Conservation (phyloP, 2,797 vertebrate genomes). For the Onychomys torridus region DNA sequence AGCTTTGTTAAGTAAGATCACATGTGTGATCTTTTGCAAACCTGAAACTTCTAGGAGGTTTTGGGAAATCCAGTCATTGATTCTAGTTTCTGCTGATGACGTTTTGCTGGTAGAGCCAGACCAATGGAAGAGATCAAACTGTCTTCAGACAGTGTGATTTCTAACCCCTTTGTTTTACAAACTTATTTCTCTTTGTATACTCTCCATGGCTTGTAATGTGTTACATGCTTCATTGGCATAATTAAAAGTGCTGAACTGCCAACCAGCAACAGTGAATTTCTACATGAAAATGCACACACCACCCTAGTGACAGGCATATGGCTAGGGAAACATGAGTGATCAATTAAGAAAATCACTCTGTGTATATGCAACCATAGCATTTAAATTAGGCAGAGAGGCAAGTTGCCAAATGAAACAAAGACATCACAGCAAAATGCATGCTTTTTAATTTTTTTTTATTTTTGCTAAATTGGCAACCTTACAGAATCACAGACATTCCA, state of each 20-base stretch:
- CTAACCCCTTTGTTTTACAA: not conserved
- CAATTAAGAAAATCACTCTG: constrained; percentile 39
- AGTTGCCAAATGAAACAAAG: constrained; percentile 2
- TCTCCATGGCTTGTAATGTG: not conserved
- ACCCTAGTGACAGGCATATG: constrained; percentile 44
- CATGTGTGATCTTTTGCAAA: not conserved
- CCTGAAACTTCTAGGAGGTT: not conserved
- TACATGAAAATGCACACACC: constrained; percentile 16
- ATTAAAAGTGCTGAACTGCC: not conserved
- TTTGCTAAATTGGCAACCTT: not conserved
- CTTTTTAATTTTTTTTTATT: not conserved
- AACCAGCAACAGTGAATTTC: constrained; percentile 35
- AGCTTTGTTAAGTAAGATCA: not conserved
- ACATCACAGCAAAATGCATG: constrained; percentile 1
- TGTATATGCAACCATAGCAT: constrained; percentile 17
- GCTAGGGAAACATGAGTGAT: not conserved
- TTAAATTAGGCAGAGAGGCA: constrained; percentile 31
- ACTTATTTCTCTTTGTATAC: not conserved
- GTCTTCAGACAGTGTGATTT: not conserved
- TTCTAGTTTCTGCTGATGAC: not conserved
- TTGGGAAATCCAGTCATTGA: not conserved
- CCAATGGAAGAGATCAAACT: not conserved
- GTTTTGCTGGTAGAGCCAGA: not conserved
- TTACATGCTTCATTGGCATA: not conserved
- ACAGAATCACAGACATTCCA: not conserved